Evolutionary conservation across 1,140 invertebrate genomes (phyloP), one percentile per base, ranked within the genome.

Genomic region (Gryon sp.): DNA sequence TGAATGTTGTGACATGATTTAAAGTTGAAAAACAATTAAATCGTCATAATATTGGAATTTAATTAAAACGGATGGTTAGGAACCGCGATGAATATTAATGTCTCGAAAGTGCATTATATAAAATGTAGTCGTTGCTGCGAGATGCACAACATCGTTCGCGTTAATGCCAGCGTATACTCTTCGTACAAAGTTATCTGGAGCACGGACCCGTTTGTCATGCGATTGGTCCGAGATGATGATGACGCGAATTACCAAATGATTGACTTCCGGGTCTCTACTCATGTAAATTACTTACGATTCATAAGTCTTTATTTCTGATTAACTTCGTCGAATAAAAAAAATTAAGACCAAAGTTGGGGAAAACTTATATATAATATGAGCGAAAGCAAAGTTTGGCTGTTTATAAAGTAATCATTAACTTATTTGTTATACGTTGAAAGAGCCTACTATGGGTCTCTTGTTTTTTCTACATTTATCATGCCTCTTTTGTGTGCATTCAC

Each of bases 261-360:
- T 40, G 34, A 53, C 48, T 66, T 66, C 62, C 62, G 62, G 48
- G 7, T 66, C 48, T 53, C 15, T 34, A n/a, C n/a, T n/a, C n/a
- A n/a, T n/a, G n/a, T n/a, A n/a, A n/a, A n/a, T n/a, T n/a, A n/a
- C n/a, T n/a, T n/a, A n/a, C n/a, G n/a, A n/a, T n/a, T n/a, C n/a
- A n/a, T n/a, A n/a, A n/a, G n/a, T n/a, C n/a, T n/a, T n/a, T n/a
- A n/a, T n/a, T n/a, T n/a, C n/a, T n/a, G n/a, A n/a, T n/a, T n/a
- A n/a, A n/a, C n/a, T n/a, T n/a, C n/a, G n/a, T n/a, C n/a, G n/a
- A n/a, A n/a, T n/a, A n/a, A n/a, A n/a, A n/a, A n/a, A n/a, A n/a
- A n/a, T n/a, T n/a, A n/a, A n/a, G n/a, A n/a, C n/a, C n/a, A n/a
- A n/a, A n/a, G n/a, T n/a, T n/a, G n/a, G n/a, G n/a, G n/a, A n/a